Evolutionary conservation across 2,888 invertebrate species (phyloP), one percentile per base, ranked within the genome.

Genomic region (Heliconius cydno): DNA sequence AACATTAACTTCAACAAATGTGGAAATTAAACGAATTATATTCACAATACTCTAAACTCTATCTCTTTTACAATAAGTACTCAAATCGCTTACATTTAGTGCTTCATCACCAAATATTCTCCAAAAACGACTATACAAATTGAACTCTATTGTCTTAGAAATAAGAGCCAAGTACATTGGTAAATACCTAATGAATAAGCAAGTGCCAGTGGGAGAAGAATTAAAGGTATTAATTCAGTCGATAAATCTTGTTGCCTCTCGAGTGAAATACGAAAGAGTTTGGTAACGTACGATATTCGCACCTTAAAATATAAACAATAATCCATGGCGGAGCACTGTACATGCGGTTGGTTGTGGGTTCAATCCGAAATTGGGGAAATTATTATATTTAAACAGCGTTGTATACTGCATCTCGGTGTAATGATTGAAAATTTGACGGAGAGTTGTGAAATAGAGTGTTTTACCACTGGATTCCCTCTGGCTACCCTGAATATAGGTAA

Each of bases 151-250:
- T 0, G 0, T 9, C 0, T 13, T 25, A 22, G 2, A 3, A 12
- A 28, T 75, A 75, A 75, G 65, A 25, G 12, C 65, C 12, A 30
- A 25, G 5, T 38, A n/a, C 28, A 46, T 22, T 28, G 65, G 28
- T 28, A 66, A 46, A 46, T 66, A 12, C 6, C 28, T 41, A 41
- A 41, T 75, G 65, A 75, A 75, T 75, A 75, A 66, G 30, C 41
- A 75, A 75, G 75, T 63, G 28, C 46, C 41, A 66, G 19, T 46
- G 75, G 30, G 30, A 66, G 65, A 75, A 71, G 46, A 77, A 77
- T 78, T 72, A 78, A 34, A 78, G 72, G 70, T 78, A 63, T 63
- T 77, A 72, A 77, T 65, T 52, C 52, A 66, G 46, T 41, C 65
- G 72, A 72, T 77, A 77, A 77, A 65, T 65, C 65, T 72, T 72